Evolutionary conservation across 2,113 vertebrate genomes (phyloP).

Genomic region (Anolis carolinensis): DNA sequence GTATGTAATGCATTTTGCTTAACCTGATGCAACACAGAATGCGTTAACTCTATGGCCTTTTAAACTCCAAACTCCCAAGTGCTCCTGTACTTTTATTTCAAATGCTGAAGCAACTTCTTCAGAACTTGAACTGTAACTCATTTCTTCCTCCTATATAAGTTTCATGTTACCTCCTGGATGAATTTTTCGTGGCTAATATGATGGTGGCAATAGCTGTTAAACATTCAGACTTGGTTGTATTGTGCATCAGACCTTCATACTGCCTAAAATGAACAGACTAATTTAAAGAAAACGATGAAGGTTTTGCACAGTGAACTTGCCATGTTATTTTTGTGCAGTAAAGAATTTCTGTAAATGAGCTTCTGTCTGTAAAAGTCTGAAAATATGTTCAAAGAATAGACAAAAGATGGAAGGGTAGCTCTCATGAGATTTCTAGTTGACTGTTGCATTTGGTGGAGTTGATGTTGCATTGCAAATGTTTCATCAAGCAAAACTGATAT

Average conservation of each 20-base stretch:
- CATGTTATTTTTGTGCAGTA: background rate
- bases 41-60: background rate
- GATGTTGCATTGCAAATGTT: background rate
- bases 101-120: background rate
- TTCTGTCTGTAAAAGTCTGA: background rate
- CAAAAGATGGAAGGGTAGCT: background rate
- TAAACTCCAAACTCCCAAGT: background rate
- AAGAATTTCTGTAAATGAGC: background rate
- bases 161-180: background rate
- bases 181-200: background rate
- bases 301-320: background rate
- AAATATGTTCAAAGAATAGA: background rate
- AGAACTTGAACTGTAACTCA: background rate
- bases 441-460: background rate
- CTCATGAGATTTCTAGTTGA: background rate
- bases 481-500: background rate
- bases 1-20: conserved; percentile 72
- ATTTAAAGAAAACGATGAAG: background rate
- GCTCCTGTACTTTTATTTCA: background rate
- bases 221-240: background rate
- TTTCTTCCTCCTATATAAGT: background rate
- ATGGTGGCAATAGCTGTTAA: background rate
- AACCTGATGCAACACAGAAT: background rate
- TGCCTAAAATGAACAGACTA: background rate
- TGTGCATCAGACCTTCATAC: background rate